Evolutionary conservation across 2,888 invertebrate species (phyloP).

Genomic region (Augochlorella aurata): DNA sequence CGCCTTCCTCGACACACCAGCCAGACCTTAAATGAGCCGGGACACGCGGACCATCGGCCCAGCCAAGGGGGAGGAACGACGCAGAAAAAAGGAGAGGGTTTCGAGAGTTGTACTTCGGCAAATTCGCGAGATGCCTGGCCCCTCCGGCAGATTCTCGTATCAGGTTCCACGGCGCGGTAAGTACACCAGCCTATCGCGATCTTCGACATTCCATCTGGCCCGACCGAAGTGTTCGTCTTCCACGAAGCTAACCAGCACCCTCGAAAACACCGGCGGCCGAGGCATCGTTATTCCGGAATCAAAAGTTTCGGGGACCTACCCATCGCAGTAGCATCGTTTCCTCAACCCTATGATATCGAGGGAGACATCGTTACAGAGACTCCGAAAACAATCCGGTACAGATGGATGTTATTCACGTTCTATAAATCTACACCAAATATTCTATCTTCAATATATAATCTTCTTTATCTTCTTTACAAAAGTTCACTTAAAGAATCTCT

Average conservation of each 20-base stretch:
- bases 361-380: too few species aligned
- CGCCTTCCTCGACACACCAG: slow-evolving; percentile 36
- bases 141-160: slow-evolving; percentile 63
- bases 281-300: slow-evolving; percentile 48
- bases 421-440: too few species aligned
- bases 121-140: slow-evolving; percentile 65
- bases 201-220: slow-evolving; percentile 75
- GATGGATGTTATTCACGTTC: too few species aligned
- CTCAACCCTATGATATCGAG: too few species aligned
- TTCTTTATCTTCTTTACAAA: too few species aligned
- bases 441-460: too few species aligned
- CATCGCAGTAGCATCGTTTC: too few species aligned
- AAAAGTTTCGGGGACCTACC: slow-evolving; percentile 20
- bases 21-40: slow-evolving; percentile 45
- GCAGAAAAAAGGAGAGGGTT: slow-evolving; percentile 20
- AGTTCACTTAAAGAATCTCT: too few species aligned
- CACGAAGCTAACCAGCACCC: slow-evolving; percentile 48
- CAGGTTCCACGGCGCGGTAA: slow-evolving; percentile 74
- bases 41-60: slow-evolving; percentile 4
- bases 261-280: slow-evolving; percentile 34
- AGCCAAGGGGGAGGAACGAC: neutral
- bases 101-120: slow-evolving; percentile 60
- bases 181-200: slow-evolving; percentile 72
- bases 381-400: too few species aligned
- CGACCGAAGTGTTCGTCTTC: slow-evolving; percentile 52